A percentile compares a stretch with the other conserved stretches of the same genome.
These are phyloP conservation scores for Pseudobourletiella spinata DNA, from an alignment of 1,140 invertebrate genomes.

Conservation along the genomic window DNA sequence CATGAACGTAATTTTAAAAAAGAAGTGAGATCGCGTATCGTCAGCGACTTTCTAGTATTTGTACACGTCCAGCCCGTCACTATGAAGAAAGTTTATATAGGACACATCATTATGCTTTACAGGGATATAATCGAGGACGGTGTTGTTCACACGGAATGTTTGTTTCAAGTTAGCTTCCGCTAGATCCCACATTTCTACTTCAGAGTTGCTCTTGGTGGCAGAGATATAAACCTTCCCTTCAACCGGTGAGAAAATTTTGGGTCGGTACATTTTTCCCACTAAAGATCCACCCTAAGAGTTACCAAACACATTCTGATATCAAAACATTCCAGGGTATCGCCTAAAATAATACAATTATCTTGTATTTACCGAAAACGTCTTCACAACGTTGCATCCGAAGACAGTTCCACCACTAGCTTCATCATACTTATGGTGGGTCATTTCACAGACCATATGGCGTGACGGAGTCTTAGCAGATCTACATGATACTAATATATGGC, in stretches of 20 bases:
- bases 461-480: slow-evolving; percentile 25
- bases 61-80: slow-evolving; percentile 6
- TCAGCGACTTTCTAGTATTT: not conserved
- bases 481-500: slow-evolving; percentile 47
- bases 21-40: too few relatives aligned
- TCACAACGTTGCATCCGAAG: slow-evolving; percentile 6
- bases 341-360: not conserved
- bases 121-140: slow-evolving; percentile 9
- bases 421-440: slow-evolving; percentile 4
- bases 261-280: slow-evolving; percentile 4
- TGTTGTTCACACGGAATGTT: not conserved
- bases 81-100: not conserved
- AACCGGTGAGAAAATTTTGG: slow-evolving; percentile 7
- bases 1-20: too few relatives aligned
- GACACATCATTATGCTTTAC: slow-evolving; percentile 4
- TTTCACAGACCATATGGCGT: slow-evolving; percentile 22
- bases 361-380: not conserved
- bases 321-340: too few relatives aligned
- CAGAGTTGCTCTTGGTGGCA: not conserved
- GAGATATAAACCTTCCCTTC: slow-evolving; percentile 8
- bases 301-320: too few relatives aligned
- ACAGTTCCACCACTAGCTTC: not conserved
- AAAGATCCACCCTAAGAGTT: slow-evolving; percentile 1
- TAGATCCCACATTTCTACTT: slow-evolving; percentile 16
- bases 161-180: slow-evolving; percentile 7